Percentiles rank a stretch among this genome's conserved stretches.
phyloP scores from a whole-genome alignment of 2,113 vertebrate genomes.

The Ardeotis arabs region DNA sequence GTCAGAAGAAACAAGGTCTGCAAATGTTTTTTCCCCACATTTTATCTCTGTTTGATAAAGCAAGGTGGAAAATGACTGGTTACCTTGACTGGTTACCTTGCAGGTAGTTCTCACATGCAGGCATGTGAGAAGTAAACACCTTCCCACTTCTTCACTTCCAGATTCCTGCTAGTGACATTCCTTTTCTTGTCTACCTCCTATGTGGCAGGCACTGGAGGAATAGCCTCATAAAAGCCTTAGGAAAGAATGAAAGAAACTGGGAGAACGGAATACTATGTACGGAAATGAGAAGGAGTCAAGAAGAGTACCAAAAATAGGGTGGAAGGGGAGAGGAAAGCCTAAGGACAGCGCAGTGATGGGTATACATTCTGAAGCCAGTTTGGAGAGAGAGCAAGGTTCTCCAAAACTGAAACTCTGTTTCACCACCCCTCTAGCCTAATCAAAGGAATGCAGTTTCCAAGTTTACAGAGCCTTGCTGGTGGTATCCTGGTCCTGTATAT shows the following conservation, averaged over 20 bases:
- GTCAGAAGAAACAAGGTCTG: background rate
- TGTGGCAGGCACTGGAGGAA: background rate
- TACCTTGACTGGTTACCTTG: background rate
- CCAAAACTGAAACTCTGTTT: background rate
- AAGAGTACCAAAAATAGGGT: background rate
- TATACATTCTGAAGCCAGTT: background rate
- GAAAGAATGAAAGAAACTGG: background rate
- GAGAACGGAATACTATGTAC: background rate
- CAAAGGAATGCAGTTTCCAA: background rate
- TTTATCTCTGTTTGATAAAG: background rate
- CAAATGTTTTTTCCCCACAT: background rate
- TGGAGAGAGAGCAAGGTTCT: background rate
- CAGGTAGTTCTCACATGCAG: no score
- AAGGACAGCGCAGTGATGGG: background rate
- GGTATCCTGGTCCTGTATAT: background rate
- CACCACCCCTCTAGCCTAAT: background rate
- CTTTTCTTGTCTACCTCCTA: background rate
- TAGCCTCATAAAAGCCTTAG: background rate
- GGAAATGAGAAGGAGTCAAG: background rate
- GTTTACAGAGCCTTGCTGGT: background rate
- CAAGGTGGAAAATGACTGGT: background rate
- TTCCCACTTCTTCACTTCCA: background rate
- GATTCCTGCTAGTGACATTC: background rate
- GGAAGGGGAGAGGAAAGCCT: background rate
- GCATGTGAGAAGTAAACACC: no score